Evolutionary conservation across 1,140 invertebrate species (phyloP).

Genomic region (Steinernema feltiae): DNA sequence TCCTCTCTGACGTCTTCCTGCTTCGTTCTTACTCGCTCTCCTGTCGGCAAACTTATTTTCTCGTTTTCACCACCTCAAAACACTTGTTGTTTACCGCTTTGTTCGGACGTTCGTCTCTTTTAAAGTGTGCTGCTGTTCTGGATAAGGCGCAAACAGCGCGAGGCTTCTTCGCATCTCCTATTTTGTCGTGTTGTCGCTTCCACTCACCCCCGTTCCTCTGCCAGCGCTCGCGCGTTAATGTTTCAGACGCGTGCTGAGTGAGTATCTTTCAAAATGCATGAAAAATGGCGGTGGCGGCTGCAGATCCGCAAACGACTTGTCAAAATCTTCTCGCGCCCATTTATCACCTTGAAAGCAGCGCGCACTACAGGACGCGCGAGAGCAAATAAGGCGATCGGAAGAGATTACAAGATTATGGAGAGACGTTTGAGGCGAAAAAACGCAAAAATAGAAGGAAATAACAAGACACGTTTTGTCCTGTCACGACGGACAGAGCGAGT

Average conservation of each 20-base stretch:
- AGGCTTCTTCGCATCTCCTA: not conserved
- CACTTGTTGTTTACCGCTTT: slow-evolving; percentile 1
- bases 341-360: not conserved
- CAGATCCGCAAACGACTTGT: not conserved
- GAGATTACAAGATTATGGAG: slow-evolving; percentile 5
- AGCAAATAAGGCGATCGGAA: not conserved
- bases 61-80: slow-evolving; percentile 8
- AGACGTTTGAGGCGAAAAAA: not conserved
- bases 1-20: not conserved
- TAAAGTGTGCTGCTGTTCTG: not conserved
- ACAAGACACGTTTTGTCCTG: too few species aligned
- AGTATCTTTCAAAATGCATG: not conserved
- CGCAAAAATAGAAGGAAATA: not conserved
- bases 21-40: too few species aligned
- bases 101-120: not conserved
- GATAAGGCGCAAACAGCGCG: not conserved
- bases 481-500: too few species aligned
- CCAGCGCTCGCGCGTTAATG: too few species aligned
- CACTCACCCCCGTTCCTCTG: not conserved
- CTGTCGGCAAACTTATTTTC: not conserved
- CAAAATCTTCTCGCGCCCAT: not conserved
- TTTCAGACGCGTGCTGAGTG: not conserved
- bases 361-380: not conserved
- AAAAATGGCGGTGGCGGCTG: too few species aligned
- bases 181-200: not conserved